These are phyloP conservation scores for Pollenia labialis DNA, from an alignment of 2,888 invertebrate species.

Conservation along the genomic window DNA sequence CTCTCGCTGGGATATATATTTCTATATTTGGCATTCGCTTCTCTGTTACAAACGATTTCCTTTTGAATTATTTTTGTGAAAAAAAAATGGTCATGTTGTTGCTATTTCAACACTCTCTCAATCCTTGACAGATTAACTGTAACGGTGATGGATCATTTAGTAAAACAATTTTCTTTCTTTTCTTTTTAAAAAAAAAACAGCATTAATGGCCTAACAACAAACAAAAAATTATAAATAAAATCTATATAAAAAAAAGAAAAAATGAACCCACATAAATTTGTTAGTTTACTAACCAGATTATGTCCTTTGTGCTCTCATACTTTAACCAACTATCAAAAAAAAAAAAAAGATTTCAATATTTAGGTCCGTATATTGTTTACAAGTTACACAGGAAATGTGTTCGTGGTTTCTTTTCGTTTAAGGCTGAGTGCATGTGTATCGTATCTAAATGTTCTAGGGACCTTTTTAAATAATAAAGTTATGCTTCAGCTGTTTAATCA, in stretches of 20 bases:
- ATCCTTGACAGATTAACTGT: constrained; percentile 81
- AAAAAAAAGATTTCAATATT: neutral
- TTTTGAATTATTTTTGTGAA: constrained; percentile 12
- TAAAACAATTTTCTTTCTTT: constrained; percentile 78
- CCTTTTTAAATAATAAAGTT: constrained; percentile 42
- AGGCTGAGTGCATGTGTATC: neutral
- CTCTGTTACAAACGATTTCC: constrained; percentile 55
- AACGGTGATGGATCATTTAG: constrained; percentile 83
- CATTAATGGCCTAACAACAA: constrained; percentile 51
- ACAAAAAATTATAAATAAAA: constrained; percentile 25
- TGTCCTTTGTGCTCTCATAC: neutral
- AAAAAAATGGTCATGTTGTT: neutral
- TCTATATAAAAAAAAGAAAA: constrained; percentile 25
- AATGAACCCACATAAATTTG: constrained; percentile 54
- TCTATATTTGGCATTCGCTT: constrained; percentile 13
- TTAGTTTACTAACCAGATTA: constrained; percentile 62
- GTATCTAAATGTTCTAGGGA: neutral
- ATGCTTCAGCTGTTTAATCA: constrained; percentile 61
- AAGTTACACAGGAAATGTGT: neutral
- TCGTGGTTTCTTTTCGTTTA: neutral
- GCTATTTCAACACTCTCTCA: constrained; percentile 67
- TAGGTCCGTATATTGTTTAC: neutral
- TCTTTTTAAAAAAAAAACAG: neutral
- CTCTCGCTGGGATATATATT: constrained; percentile 5
- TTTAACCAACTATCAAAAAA: neutral